Evolutionary conservation across 2,797 vertebrate species (phyloP).

Genomic region (Spheniscus humboldti): DNA sequence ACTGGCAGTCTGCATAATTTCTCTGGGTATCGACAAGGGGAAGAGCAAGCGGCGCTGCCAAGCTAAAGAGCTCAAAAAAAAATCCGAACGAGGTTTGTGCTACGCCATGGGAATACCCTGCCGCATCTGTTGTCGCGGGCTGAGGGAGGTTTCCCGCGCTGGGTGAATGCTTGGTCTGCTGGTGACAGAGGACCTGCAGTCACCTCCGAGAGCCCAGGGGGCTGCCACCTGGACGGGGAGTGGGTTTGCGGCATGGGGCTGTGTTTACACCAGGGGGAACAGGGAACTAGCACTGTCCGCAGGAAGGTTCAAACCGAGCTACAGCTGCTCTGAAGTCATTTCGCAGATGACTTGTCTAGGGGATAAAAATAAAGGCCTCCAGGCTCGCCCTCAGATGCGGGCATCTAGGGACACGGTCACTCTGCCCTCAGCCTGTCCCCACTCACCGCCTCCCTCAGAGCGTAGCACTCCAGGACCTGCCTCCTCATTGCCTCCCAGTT

Average conservation of each 20-base stretch:
- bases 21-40: background rate
- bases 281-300: background rate
- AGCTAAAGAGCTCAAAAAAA: background rate
- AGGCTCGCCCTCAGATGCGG: rapidly evolving
- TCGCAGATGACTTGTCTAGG: background rate
- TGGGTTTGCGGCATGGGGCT: rapidly evolving
- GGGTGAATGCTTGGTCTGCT: background rate
- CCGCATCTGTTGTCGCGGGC: rapidly evolving
- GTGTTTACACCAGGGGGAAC: background rate
- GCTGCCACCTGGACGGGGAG: rapidly evolving
- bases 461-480: background rate
- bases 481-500: rapidly evolving
- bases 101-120: background rate
- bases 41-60: background rate
- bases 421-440: background rate
- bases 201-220: rapidly evolving
- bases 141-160: rapidly evolving
- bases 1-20: background rate
- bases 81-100: background rate
- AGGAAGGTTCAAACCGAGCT: background rate
- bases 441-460: rapidly evolving
- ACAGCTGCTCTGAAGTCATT: background rate
- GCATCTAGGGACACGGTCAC: background rate
- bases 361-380: background rate
- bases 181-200: background rate